These are phyloP conservation scores for Maniola hyperantus DNA, from an alignment of 2,888 invertebrate genomes.

Conservation along the genomic window DNA sequence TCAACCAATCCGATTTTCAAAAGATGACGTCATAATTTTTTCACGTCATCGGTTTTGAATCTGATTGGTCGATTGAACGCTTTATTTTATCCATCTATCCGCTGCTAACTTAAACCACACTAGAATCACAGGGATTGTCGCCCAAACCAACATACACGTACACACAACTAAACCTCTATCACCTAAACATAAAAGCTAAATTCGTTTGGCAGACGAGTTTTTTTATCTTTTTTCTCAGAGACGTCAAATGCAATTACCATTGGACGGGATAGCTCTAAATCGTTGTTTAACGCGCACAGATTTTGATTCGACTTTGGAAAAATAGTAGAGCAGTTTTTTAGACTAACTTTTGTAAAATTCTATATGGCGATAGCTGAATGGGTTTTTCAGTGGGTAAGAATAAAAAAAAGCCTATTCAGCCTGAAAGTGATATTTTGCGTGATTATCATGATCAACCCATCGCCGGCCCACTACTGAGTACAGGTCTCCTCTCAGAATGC, in stretches of 20 bases:
- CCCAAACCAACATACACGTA: conserved; percentile 38
- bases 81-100: neutral
- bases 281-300: conserved; percentile 44
- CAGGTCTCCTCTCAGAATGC: too few relatives aligned
- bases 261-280: conserved; percentile 41
- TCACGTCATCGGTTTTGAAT: too few relatives aligned
- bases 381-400: too few relatives aligned
- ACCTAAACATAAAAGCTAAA: conserved; percentile 40
- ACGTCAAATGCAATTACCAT: conserved; percentile 46
- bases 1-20: too few relatives aligned
- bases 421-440: too few relatives aligned
- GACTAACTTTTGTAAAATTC: neutral
- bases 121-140: conserved; percentile 43
- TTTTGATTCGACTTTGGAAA: conserved; percentile 36
- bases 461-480: too few relatives aligned
- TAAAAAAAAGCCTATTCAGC: too few relatives aligned
- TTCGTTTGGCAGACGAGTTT: conserved; percentile 30
- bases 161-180: conserved; percentile 37
- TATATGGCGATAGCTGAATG: neutral
- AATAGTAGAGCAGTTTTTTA: conserved; percentile 17
- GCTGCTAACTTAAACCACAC: conserved; percentile 35
- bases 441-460: too few relatives aligned
- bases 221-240: conserved; percentile 38
- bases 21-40: too few relatives aligned
- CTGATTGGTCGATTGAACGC: too few relatives aligned